phyloP scores from a whole-genome alignment of 2,113 vertebrate genomes.

The Phrynocephalus versicolor region DNA sequence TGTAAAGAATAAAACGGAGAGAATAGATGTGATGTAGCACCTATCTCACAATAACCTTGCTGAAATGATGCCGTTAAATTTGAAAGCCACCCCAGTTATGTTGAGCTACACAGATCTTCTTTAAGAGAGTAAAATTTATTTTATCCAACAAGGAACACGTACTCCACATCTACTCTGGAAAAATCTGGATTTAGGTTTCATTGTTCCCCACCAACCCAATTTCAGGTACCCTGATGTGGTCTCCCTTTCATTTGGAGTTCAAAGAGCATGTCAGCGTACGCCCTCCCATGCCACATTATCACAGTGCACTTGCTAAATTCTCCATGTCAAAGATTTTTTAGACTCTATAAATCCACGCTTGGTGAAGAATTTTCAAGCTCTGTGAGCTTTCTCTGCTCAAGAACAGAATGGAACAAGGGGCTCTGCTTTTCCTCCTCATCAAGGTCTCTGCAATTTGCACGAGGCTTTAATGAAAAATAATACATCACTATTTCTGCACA shows the following conservation, averaged over 20 bases:
- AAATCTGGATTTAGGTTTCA: not conserved
- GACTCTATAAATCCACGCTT: too few species aligned
- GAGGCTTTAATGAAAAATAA: too few species aligned
- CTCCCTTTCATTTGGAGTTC: not conserved
- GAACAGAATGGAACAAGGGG: too few species aligned
- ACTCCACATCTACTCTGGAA: not conserved
- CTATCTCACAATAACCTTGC: not conserved
- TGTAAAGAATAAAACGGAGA: not conserved
- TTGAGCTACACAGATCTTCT: not conserved
- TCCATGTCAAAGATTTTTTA: too few species aligned
- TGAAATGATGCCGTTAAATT: constrained; percentile 5
- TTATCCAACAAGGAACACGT: not conserved
- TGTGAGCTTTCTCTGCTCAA: too few species aligned
- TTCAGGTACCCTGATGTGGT: not conserved
- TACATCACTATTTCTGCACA: not conserved
- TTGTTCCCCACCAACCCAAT: too few species aligned
- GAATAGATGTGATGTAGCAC: not conserved
- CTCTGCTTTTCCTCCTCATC: too few species aligned
- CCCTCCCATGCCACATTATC: too few species aligned
- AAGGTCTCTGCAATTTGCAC: too few species aligned
- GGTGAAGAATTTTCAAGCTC: too few species aligned
- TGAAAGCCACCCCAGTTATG: constrained; percentile 4
- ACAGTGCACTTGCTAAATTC: too few species aligned
- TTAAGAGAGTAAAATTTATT: not conserved
- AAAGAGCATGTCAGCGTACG: not conserved